Conservation (phyloP, 2,888 invertebrate genomes). For the Amphipoea oculea region DNA sequence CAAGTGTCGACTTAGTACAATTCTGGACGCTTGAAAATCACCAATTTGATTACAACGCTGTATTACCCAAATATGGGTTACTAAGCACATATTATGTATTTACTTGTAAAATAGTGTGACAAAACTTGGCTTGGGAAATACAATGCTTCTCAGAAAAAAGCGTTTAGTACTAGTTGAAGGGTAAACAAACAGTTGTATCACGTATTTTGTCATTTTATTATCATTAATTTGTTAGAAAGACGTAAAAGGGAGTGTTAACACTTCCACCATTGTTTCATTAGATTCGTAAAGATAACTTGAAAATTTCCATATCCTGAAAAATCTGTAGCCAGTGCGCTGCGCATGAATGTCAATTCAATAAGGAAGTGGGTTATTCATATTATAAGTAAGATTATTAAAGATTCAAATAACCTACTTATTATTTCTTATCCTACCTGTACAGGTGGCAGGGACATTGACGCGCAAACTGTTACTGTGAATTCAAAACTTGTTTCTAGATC, state of each 20-base stretch:
- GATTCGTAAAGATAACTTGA: conserved; percentile 13
- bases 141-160: conserved; percentile 58
- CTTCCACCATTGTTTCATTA: conserved; percentile 18
- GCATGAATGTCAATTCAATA: conserved; percentile 1
- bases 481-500: not conserved
- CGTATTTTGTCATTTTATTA: conserved; percentile 73
- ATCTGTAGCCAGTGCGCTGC: not conserved
- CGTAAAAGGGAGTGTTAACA: conserved; percentile 53
- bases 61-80: not conserved
- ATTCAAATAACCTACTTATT: not conserved
- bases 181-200: conserved; percentile 71
- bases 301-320: conserved; percentile 20
- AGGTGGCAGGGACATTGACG: not conserved
- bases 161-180: conserved; percentile 36
- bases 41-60: not conserved
- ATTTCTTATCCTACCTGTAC: not conserved
- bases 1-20: not conserved
- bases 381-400: not conserved
- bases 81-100: not conserved
- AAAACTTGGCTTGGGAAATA: not conserved
- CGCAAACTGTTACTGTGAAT: not conserved
- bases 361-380: conserved; percentile 6
- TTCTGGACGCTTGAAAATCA: not conserved
- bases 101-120: conserved; percentile 1
- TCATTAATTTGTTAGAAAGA: conserved; percentile 65